Conservation (phyloP, 1,140 invertebrate species). For the Calosoma granatense region DNA sequence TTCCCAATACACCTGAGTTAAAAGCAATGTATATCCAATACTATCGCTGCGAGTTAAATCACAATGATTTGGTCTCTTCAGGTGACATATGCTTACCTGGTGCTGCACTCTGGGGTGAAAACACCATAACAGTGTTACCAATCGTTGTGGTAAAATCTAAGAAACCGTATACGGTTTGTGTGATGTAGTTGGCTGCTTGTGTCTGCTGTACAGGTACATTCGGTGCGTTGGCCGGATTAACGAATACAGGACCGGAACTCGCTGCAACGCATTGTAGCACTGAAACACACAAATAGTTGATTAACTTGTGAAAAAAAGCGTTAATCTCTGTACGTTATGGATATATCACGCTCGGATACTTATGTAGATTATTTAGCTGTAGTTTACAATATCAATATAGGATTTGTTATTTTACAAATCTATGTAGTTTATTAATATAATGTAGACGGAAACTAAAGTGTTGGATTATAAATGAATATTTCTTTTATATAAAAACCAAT, state of each 20-base stretch:
- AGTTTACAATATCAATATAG: no score
- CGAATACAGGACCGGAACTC: not conserved
- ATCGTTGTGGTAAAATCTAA: slow-evolving; percentile 82
- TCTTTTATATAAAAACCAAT: no score
- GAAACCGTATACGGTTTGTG: slow-evolving; percentile 83
- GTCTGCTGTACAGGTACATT: not conserved
- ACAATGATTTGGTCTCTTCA: no score
- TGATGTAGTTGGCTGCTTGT: slow-evolving; percentile 31
- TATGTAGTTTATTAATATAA: no score
- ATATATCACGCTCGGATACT: not conserved
- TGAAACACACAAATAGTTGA: not conserved
- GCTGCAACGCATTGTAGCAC: not conserved
- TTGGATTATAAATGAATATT: no score
- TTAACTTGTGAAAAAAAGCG: not conserved
- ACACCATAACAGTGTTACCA: slow-evolving; percentile 82
- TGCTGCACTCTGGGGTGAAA: slow-evolving; percentile 63
- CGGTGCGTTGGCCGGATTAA: not conserved
- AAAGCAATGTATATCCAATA: no score
- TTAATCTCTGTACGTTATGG: not conserved
- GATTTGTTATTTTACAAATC: no score
- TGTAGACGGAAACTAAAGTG: no score
- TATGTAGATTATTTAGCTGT: not conserved
- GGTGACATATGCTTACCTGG: not conserved
- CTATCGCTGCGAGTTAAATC: no score
- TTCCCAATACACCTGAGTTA: no score